Evolutionary conservation across 1,140 invertebrate species (phyloP).

Genomic region (Potamilus streckersoni): DNA sequence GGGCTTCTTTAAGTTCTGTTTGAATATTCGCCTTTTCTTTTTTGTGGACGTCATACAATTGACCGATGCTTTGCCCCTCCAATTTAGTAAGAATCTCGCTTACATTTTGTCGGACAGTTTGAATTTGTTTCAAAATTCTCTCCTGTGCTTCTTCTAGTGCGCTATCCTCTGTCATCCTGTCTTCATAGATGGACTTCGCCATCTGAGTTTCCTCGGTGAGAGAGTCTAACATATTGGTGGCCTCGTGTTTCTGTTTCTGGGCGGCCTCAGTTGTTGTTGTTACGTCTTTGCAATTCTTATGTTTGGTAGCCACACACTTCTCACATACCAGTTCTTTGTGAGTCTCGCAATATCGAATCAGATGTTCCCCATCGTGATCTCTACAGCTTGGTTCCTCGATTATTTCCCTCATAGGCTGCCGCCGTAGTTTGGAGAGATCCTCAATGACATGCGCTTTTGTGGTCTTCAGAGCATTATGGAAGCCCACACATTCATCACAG

Average conservation of each 20-base stretch:
- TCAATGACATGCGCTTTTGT: constrained; percentile 12
- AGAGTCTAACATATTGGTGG: not conserved
- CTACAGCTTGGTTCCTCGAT: constrained; percentile 15
- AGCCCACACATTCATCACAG: constrained; percentile 26
- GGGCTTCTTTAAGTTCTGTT: constrained; percentile 27
- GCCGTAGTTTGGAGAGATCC: constrained; percentile 4
- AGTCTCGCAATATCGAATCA: constrained; percentile 21
- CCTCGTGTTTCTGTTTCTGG: constrained; percentile 1
- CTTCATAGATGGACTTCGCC: constrained; percentile 20
- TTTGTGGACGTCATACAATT: constrained; percentile 8
- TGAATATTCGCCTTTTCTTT: constrained; percentile 18
- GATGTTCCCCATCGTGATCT: constrained; percentile 21
- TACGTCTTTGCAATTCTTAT: constrained; percentile 21
- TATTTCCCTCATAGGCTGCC: constrained; percentile 18
- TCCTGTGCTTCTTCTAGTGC: constrained; percentile 15
- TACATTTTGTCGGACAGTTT: constrained; percentile 17
- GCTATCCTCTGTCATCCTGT: constrained; percentile 13
- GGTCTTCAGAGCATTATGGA: constrained; percentile 31
- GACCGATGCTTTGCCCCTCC: constrained; percentile 15
- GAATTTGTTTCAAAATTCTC: constrained; percentile 7
- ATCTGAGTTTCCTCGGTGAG: constrained; percentile 20
- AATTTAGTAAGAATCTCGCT: constrained; percentile 25
- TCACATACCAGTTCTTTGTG: constrained; percentile 23
- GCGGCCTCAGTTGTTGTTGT: constrained; percentile 14
- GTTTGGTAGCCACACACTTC: constrained; percentile 25